Percentiles rank a stretch among this genome's conserved stretches.
Conservation (phyloP, 2,113 vertebrate species). For the Morone saxatilis region DNA sequence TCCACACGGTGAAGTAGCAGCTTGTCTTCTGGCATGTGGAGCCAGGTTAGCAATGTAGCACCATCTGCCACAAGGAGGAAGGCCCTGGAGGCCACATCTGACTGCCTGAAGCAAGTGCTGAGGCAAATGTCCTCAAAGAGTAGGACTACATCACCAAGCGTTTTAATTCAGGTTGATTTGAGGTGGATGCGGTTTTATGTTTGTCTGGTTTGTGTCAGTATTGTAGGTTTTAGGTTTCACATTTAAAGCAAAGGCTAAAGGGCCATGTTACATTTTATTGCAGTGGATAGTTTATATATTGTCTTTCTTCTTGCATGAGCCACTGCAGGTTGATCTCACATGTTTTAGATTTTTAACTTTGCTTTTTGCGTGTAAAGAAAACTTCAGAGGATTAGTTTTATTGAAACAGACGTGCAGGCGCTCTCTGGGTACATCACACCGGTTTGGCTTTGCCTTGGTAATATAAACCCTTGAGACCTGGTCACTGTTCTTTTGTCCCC, state of each 20-base stretch:
- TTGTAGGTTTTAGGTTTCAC: not conserved
- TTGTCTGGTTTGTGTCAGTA: not conserved
- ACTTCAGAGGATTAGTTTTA: not conserved
- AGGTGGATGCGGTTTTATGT: not conserved
- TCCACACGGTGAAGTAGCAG: slow-evolving; percentile 7
- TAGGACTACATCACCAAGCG: not conserved
- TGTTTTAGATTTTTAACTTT: not conserved
- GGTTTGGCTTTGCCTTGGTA: slow-evolving; percentile 39
- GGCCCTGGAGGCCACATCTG: slow-evolving; percentile 62
- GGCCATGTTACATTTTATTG: slow-evolving; percentile 18
- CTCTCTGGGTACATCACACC: not conserved
- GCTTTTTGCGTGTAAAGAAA: slow-evolving; percentile 1
- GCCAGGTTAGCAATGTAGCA: slow-evolving; percentile 62
- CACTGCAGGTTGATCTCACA: slow-evolving; percentile 13
- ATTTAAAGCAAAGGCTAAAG: slow-evolving; percentile 8
- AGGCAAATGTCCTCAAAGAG: not conserved
- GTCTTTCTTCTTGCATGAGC: not conserved
- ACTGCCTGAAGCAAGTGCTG: slow-evolving; percentile 35
- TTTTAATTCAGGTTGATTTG: not conserved
- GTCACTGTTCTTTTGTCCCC: slow-evolving; percentile 62
- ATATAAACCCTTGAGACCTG: slow-evolving; percentile 46
- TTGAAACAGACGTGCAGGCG: not conserved
- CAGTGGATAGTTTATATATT: not conserved
- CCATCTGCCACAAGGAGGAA: slow-evolving; percentile 60
- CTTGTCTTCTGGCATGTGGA: slow-evolving; percentile 60